Evolutionary conservation across 2,797 vertebrate species (phyloP), one percentile per base, ranked within the genome.

Genomic region (Rhinichthys osculus): DNA sequence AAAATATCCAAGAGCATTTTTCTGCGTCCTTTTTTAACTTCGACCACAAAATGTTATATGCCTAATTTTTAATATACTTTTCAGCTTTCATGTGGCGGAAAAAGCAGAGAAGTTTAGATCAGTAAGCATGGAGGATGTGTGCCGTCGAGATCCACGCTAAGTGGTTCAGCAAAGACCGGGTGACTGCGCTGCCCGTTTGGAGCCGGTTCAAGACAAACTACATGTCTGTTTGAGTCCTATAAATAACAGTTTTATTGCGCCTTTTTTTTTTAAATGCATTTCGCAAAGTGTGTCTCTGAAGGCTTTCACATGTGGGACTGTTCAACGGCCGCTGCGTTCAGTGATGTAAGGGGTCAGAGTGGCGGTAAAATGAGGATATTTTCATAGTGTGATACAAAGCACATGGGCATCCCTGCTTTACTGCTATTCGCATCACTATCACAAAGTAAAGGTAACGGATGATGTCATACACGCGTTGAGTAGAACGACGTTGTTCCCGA

Each of bases 181-280:
- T 92, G 90, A 94, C 90, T 93, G 89, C 82, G 90, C 91, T 92
- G 89, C 91, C 91, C 87, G 89, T 93, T 91, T 93, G 92, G 93
- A 93, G 92, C 93, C 93, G 90, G 91, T 92, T 93, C 90, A 94
- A 95, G 93, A 94, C 94, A 95, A 96, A 94, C 94, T 95, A 95
- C 94, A 95, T 94, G 93, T 91, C 93, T 88, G 92, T 94, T 94
- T 94, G 72, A 88, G 93, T 93, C 93, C 94, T 95, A 95, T 95
- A 95, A 96, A 96, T 95, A 95, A 94, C 89, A 0, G 52, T 93
- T 95, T 95, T 95, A 96, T 95, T 94, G 92, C 73, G 23, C 84
- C 78, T 89, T 90, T 94, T 94, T 90, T 94, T 94, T 93, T 93
- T 94, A 93, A 95, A 94, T 93, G 93, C 91, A 80, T 94, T 95